Conservation (phyloP, 2,797 vertebrate genomes). For the Coccyzus lansbergi region DNA sequence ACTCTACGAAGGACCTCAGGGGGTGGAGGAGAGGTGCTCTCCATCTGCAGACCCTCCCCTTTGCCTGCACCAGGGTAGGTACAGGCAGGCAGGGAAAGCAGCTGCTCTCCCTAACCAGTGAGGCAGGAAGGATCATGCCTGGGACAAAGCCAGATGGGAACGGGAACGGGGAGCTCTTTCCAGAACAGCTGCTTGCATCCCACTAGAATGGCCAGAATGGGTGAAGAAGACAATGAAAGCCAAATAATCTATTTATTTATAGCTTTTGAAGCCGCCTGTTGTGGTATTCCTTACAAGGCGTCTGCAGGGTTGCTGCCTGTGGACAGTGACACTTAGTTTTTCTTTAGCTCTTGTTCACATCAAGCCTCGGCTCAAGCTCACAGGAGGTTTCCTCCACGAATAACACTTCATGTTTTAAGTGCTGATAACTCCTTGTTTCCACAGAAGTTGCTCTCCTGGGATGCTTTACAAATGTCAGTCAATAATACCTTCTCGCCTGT, state of each 20-base stretch:
- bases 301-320: fast-evolving
- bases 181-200: not conserved
- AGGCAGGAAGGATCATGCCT: not conserved
- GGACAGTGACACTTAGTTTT: not conserved
- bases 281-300: not conserved
- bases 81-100: not conserved
- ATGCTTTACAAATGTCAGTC: not conserved
- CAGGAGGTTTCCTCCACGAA: not conserved
- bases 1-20: not conserved
- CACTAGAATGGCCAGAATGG: not conserved
- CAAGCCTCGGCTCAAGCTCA: not conserved
- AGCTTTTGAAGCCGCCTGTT: not conserved
- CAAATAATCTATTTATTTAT: not conserved
- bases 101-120: not conserved
- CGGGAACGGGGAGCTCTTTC: not conserved
- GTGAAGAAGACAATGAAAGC: not conserved
- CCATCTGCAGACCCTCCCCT: not conserved
- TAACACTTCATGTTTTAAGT: fast-evolving
- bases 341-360: not conserved
- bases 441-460: not conserved
- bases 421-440: not conserved
- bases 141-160: not conserved
- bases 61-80: not conserved
- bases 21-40: too few relatives aligned
- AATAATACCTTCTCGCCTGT: not conserved